phyloP scores from a whole-genome alignment of 37 sponge, comb jelly and placozoan species.

The Amphimedon queenslandica region DNA sequence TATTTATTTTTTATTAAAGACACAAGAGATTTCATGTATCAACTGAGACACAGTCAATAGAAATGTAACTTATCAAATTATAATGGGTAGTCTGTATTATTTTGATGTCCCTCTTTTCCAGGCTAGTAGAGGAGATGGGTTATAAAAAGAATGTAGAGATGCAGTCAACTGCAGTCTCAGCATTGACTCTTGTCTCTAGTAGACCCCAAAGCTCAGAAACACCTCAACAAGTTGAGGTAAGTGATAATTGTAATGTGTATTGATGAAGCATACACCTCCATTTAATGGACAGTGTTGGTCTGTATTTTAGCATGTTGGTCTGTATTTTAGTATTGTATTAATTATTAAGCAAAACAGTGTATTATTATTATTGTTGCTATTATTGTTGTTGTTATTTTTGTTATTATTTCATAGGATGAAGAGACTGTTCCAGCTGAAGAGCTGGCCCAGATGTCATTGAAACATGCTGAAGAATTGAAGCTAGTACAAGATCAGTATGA shows the following conservation, averaged over 20 bases:
- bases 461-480: slow-evolving; percentile 68
- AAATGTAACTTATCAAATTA: slow-evolving; percentile 24
- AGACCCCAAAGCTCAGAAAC: neutral
- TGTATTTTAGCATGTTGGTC: too few species aligned
- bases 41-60: slow-evolving; percentile 29
- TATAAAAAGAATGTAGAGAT: slow-evolving; percentile 17
- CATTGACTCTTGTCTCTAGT: slow-evolving; percentile 7
- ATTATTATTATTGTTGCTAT: too few species aligned
- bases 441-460: slow-evolving; percentile 29
- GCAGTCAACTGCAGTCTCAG: slow-evolving; percentile 40
- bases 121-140: slow-evolving; percentile 44
- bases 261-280: neutral
- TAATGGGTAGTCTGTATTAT: neutral
- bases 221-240: too few species aligned
- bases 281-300: neutral
- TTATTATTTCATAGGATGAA: slow-evolving; percentile 22
- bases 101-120: slow-evolving; percentile 1
- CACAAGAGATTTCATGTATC: slow-evolving; percentile 36
- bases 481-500: slow-evolving; percentile 64
- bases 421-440: slow-evolving; percentile 31
- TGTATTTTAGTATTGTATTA: too few species aligned
- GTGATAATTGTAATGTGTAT: neutral
- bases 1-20: slow-evolving; percentile 15
- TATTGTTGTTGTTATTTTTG: too few species aligned
- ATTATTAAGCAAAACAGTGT: too few species aligned